Conservation (phyloP, 1,140 invertebrate genomes). For the Cylas formicarius region DNA sequence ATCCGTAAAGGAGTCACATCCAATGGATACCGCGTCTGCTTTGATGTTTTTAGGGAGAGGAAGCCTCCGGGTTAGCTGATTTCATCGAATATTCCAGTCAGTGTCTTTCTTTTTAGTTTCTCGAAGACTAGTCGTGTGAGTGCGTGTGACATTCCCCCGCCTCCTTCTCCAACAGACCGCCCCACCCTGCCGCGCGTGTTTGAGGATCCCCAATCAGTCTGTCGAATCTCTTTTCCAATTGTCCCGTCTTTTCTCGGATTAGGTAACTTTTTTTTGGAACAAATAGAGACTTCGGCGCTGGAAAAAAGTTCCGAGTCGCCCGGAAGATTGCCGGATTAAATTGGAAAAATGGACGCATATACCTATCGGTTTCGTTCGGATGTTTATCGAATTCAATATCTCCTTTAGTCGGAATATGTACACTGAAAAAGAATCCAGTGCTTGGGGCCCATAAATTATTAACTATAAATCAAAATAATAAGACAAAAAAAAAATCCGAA, state of each 20-base stretch:
- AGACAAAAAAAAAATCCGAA: too few species aligned
- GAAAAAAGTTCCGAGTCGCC: too few species aligned
- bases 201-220: conserved; percentile 20
- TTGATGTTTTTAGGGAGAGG: conserved; percentile 33
- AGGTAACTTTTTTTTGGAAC: conserved; percentile 22
- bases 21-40: conserved; percentile 32
- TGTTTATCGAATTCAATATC: too few species aligned
- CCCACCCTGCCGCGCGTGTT: conserved; percentile 9
- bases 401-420: too few species aligned
- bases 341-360: too few species aligned
- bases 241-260: conserved; percentile 18
- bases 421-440: too few species aligned
- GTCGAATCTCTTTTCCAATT: conserved; percentile 19
- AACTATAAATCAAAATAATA: too few species aligned
- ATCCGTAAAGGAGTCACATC: conserved; percentile 36
- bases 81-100: conserved; percentile 39
- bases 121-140: conserved; percentile 35
- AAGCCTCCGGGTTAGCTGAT: conserved; percentile 32
- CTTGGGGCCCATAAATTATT: too few species aligned
- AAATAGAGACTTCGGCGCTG: too few species aligned
- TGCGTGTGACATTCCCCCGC: conserved; percentile 25
- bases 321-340: too few species aligned
- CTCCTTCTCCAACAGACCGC: conserved; percentile 7
- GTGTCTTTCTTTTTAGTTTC: conserved; percentile 36
- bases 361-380: too few species aligned